These are phyloP conservation scores for Osmerus mordax DNA, from an alignment of 2,113 vertebrate species.

Conservation along the genomic window DNA sequence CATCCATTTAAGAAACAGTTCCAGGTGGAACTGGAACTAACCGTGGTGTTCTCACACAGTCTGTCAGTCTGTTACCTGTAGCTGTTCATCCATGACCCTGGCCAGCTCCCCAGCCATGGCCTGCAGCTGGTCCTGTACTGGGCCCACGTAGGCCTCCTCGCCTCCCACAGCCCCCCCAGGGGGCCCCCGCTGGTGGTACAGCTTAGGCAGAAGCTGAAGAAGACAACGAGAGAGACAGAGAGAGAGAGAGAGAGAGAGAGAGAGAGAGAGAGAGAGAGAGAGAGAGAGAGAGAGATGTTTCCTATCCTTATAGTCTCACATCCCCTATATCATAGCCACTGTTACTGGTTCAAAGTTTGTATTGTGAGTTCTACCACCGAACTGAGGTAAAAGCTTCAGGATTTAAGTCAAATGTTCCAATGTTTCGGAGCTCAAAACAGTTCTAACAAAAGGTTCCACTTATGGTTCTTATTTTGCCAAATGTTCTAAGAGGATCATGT, in stretches of 20 bases:
- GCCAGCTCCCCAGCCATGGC: constrained; percentile 92
- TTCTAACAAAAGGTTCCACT: neutral
- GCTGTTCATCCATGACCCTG: constrained; percentile 86
- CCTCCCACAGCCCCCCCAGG: constrained; percentile 34
- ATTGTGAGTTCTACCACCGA: too few relatives aligned
- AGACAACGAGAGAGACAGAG: neutral
- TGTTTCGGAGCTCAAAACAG: too few relatives aligned
- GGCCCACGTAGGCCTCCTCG: constrained; percentile 70
- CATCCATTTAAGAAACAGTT: too few relatives aligned
- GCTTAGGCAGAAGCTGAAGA: constrained; percentile 83
- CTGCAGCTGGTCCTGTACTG: constrained; percentile 88
- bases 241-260: neutral
- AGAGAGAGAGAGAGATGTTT: neutral
- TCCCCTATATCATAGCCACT: too few relatives aligned
- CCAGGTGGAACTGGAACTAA: too few relatives aligned
- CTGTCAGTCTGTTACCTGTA: constrained; percentile 76
- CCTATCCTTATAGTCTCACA: too few relatives aligned
- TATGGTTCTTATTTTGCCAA: neutral
- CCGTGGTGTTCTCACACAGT: neutral
- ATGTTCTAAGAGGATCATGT: neutral
- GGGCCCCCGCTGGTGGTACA: constrained; percentile 84
- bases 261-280: neutral
- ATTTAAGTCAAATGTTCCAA: too few relatives aligned
- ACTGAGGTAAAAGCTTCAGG: too few relatives aligned
- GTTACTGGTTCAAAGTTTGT: too few relatives aligned